These are phyloP conservation scores for Caenorhabditis sp. DNA, from an alignment of 2,888 invertebrate species.

Conservation along the genomic window DNA sequence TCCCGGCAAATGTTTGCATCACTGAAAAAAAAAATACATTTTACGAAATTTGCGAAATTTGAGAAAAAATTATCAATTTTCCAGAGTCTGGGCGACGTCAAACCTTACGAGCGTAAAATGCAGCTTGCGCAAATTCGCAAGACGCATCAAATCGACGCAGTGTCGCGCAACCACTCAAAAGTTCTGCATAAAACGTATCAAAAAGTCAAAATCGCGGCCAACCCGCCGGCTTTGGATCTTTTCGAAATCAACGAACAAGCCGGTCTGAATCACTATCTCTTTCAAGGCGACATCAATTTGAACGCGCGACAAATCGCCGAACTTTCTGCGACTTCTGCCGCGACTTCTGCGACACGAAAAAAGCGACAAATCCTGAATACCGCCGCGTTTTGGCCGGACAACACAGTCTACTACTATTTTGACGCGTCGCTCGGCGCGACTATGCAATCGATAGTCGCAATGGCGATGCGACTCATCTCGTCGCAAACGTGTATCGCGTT, in stretches of 20 bases:
- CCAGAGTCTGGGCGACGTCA: constrained; percentile 13
- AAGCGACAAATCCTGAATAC: constrained; percentile 40
- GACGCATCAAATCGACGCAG: constrained; percentile 18
- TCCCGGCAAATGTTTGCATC: no score
- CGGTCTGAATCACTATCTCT: constrained; percentile 31
- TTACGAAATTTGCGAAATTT: no score
- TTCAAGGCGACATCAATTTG: constrained; percentile 37
- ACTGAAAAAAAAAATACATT: no score
- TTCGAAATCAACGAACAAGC: constrained; percentile 34
- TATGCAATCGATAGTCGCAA: constrained; percentile 17
- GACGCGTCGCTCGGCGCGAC: constrained; percentile 14
- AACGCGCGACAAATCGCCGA: constrained; percentile 11
- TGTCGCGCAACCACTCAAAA: constrained; percentile 18
- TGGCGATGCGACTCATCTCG: constrained; percentile 25
- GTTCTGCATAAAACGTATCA: constrained; percentile 27
- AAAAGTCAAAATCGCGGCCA: constrained; percentile 20
- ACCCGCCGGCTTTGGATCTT: constrained; percentile 26
- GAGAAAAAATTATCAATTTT: neutral
- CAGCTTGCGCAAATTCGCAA: constrained; percentile 24
- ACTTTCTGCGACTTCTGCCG: neutral
- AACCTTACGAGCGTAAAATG: constrained; percentile 28
- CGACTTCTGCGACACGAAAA: constrained; percentile 7
- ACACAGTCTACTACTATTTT: constrained; percentile 42
- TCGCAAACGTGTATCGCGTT: constrained; percentile 39
- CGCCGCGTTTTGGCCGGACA: constrained; percentile 32